Conservation (phyloP, 2,888 invertebrate species). For the Rhopalosiphum nymphaeae region DNA sequence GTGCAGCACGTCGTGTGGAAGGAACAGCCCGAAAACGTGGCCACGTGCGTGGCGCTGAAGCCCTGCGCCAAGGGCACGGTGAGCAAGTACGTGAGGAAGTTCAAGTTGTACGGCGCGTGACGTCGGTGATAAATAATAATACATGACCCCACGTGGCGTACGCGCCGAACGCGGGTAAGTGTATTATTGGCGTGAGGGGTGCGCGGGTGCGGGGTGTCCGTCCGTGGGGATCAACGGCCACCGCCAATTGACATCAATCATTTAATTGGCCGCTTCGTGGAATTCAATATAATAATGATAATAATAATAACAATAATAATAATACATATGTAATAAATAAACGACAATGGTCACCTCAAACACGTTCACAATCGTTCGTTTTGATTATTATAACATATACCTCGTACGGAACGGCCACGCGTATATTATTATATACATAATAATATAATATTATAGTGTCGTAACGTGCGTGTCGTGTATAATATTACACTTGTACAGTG, state of each 20-base stretch:
- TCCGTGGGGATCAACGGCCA: slow-evolving; percentile 60
- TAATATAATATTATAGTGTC: no score
- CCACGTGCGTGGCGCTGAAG: slow-evolving; percentile 93
- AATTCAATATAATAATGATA: slow-evolving; percentile 53
- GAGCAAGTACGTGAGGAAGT: slow-evolving; percentile 86
- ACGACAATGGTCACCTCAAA: slow-evolving; percentile 49
- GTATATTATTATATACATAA: no score
- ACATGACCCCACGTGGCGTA: background rate
- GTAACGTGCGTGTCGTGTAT: no score
- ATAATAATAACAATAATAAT: background rate
- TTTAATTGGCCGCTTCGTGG: slow-evolving; percentile 54
- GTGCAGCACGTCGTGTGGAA: slow-evolving; percentile 94
- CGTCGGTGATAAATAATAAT: background rate
- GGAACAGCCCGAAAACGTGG: slow-evolving; percentile 96
- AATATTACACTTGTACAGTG: no score
- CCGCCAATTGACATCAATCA: slow-evolving; percentile 63
- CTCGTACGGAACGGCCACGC: no score
- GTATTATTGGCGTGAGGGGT: background rate
- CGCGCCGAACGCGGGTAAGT: background rate
- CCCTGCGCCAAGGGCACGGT: slow-evolving; percentile 89
- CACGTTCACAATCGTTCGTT: slow-evolving; percentile 34
- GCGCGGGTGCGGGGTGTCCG: background rate
- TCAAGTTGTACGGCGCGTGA: slow-evolving; percentile 77
- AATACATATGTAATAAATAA: background rate
- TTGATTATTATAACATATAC: background rate